Base-by-base conservation (phyloP, 2,113 vertebrate species). In the Gymnorhina tibicen region DNA sequence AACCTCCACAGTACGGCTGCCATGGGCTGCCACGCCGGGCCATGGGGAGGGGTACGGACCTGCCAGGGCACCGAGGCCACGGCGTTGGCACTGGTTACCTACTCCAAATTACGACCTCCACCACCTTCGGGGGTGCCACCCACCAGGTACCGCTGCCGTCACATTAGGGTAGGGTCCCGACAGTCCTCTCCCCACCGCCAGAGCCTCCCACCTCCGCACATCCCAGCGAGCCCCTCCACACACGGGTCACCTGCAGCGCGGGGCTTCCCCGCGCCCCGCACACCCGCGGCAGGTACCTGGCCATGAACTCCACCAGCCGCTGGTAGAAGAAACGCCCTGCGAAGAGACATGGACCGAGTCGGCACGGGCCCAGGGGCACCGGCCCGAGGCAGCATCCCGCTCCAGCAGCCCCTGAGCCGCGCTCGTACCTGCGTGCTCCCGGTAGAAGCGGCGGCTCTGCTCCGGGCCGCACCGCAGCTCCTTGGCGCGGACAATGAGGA, bases 281-380 rank as follows among this genome's bases (percentile, higher is more conserved):
- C 28, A 2, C 30, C 24, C 3, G 1, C 42, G 4, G 89, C 60
- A n/a, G 7, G 84, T 96, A 99, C 99, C 99, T 99, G 95, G 99
- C 98, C 99, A 99, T 99, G 97, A 99, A 99, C 95, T 99, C 99
- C 97, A 99, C 99, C 91, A 99, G 98, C 86, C 99, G 98, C 96
- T 98, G 99, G 96, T 99, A 99, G 98, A 99, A 99, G 97, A 99
- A 99, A 44, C 98, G 97, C 21, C 98, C 99, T 99, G 91, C 49
- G 62, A 22, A 96, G 58, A 95, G 6, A 92, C 32, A 33, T 0
- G 11, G 50, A 6, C 30, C 24, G 30, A 32, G 62, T 89, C 7
- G 30, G 49, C 22, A 35, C 33, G 33, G 3, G 28, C 27, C 58
- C 35, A 17, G 13, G n/a, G 39, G 14, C 60, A 42, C 37, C 24